Evolutionary conservation across 1,140 invertebrate genomes (phyloP), one percentile per base, ranked within the genome.

Genomic region (Pogonomyrmex barbatus): DNA sequence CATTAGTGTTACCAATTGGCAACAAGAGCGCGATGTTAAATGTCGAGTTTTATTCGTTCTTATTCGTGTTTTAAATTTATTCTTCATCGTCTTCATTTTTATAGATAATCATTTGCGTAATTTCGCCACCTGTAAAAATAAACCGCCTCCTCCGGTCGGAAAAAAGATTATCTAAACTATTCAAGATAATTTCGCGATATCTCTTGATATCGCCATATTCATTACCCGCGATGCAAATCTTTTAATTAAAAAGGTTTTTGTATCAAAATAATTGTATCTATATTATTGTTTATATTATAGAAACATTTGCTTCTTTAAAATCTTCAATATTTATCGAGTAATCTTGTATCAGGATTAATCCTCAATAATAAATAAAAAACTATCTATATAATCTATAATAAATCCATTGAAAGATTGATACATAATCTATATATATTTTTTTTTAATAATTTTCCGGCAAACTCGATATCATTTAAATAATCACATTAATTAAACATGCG

Each of bases 1-100:
- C 33, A 24, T 65, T 87, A 65, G 54, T 78, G 58, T 50, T 33
- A 52, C 39, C 60, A 88, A 87, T 82, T 75, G 58, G 1, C 42
- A 24, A 81, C 14, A 42, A 56, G 6, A 56, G 4, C 39, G 5
- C 14, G 71, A 68, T 50, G 50, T 87, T 45, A 58, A 89, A 56
- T 56, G 42, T 24, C 54, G n/a, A 71, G 24, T 47, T 42, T 42
- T 24, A 45, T 24, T 1, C 33, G 45, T 63, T 52, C 30, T 2
- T 56, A 45, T 45, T 33, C 4, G 45, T 14, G 0, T 33, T 8
- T 33, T 33, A 62, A 77, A 24, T 52, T n/a, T 9, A 65, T 63
- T 58, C 24, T 12, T 68, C 24, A 5, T 2, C n/a, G 5, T 6
- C 42, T 42, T 39, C 8, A 45, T 45, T 62, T 50, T 42, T 36